Percentiles rank a stretch among this genome's conserved stretches.
These are phyloP conservation scores for Melikaiella ostensackeni DNA, from an alignment of 2,888 invertebrate species.

Conservation along the genomic window DNA sequence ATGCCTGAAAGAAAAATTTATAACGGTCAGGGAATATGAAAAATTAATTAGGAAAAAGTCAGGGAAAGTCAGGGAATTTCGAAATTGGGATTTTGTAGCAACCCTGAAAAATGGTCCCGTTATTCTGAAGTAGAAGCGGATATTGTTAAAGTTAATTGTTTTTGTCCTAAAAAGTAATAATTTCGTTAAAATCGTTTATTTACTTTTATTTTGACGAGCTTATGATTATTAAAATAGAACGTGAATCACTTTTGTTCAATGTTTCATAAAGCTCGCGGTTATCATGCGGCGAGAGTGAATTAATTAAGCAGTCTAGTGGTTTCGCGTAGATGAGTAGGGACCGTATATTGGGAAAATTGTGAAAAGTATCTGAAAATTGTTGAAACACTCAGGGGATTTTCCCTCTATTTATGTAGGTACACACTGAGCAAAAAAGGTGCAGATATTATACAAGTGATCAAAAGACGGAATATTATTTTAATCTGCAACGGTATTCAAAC, in stretches of 20 bases:
- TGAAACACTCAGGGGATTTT: neutral
- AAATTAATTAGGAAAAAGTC: no score
- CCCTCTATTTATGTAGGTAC: no score
- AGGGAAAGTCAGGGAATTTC: no score
- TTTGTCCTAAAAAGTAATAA: neutral
- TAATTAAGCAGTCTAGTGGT: constrained; percentile 26
- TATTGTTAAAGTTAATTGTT: neutral
- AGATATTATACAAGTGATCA: neutral
- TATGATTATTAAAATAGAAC: neutral
- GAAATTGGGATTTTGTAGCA: no score
- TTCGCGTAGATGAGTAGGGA: neutral
- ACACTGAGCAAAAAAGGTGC: neutral
- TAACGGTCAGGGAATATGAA: no score
- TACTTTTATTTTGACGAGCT: neutral
- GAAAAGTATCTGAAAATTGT: constrained; percentile 2
- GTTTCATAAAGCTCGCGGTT: neutral
- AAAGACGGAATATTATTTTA: neutral
- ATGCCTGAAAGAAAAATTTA: no score
- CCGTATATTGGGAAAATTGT: constrained; percentile 2
- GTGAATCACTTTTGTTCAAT: neutral
- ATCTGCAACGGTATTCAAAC: no score
- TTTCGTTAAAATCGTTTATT: neutral
- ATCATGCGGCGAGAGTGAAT: constrained; percentile 1
- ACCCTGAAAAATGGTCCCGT: no score
- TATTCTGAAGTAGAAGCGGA: no score